Base-by-base conservation (phyloP, 2,888 invertebrate species). In the Graphium colonna region DNA sequence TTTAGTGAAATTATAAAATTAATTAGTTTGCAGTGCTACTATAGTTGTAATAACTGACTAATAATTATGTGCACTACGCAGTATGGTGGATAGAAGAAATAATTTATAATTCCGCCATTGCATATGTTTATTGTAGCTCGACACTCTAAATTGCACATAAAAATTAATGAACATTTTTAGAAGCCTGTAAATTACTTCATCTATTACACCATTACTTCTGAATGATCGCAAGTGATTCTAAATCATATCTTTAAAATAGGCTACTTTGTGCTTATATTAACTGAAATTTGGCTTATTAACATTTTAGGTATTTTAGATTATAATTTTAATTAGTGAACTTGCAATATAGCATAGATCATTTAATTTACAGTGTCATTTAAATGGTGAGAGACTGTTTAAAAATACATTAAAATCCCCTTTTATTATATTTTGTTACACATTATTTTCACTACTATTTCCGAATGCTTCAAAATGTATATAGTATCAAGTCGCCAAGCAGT, bases 171-270 rank as follows among this genome's bases (percentile, higher is more conserved):
- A 13, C 9, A 12, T 53, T 50, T 12, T 33, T 58, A 39, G 44
- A 51, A 50, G 50, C 42, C 45, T 54, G 47, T 56, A 57, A 61
- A 60, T 64, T 62, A 62, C 57, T 62, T 62, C 57, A 53, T 61
- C 65, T 65, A 62, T 57, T 61, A 62, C 56, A 60, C 63, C 60
- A 62, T 67, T 44, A 54, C 49, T 18, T 55, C 52, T 69, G 70
- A 5, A 33, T 5, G 33, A 73, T 71, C 69, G 71, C 72, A 76
- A 77, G 86, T 87, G 86, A 86, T 86, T 80, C 70, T 61, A 67
- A 80, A 84, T 82, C 87, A 87, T 87, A 87, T 88, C 86, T 73
- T 79, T 74, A 73, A 64, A 61, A 71, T 82, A 81, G 81, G 73
- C 63, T 69, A 68, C 73, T 69, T 68, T 59, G 64, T 64, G 75